Base-by-base conservation (phyloP, 2,113 vertebrate genomes). In the Ameiurus melas region DNA sequence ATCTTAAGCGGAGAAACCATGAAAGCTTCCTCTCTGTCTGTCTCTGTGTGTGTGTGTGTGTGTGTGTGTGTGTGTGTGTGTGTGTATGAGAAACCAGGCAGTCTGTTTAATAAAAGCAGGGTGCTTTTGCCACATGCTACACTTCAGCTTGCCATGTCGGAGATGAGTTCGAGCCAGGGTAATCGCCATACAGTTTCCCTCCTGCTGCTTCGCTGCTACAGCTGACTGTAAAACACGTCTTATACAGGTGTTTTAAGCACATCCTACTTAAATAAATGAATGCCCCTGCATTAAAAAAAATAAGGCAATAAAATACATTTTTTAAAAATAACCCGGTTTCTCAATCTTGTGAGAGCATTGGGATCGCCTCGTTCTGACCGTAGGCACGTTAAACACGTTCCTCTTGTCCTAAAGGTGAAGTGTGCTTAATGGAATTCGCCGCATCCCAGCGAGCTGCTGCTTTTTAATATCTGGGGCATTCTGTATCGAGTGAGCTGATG, bases 391-490 rank as follows among this genome's bases (percentile, higher is more conserved):
- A 83, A 84, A 83, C 89, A 71, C 89, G 82, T 66, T 68, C 17
- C 73, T 17, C 87, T 70, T 60, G n/a, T 55, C 30, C 70, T 62
- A 64, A n/a, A 84, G 78, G 84, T n/a, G 27, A 83, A 64, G 79
- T 85, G 85, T 73, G 85, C 85, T 88, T 86, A 83, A 88, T 90
- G 73, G 39, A 89, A 84, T 86, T 87, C 83, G 87, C 60, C 2
- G 20, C 8, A 79, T 81, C 82, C 84, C 71, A 51, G 79, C 39
- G 87, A 90, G 89, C 84, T 88, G 82, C 75, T 86, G 88, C 83
- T 51, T 91, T 83, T 89, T 89, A 88, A 90, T 90, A 90, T 92
- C 86, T 86, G 85, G 91, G 90, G 88, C 88, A 90, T 92, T 91
- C 88, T 88, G 91, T 89, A 88, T 89, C 64, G 81, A 90, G 86